Base-by-base conservation (phyloP, 2,113 vertebrate species). In the Xyrauchen texanus region DNA sequence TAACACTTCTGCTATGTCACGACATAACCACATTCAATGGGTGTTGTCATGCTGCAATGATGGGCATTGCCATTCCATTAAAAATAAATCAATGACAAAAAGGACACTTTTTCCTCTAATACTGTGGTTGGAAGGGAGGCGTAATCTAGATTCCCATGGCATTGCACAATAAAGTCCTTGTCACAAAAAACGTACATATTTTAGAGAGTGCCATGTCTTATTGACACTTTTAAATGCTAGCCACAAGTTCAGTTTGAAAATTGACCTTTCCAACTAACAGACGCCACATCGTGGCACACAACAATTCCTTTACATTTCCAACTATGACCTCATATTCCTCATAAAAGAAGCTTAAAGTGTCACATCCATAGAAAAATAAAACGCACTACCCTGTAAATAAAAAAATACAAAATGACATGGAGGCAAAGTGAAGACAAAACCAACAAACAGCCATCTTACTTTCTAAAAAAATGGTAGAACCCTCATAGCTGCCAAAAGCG, bases 401-500 rank as follows among this genome's bases (percentile, higher is more conserved):
- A 34, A 34, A 34, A 34, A 34, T 34, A 34, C 1, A 34, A 34
- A 34, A 34, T 34, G 21, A 34, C 21, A 34, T 1, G 68, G 63
- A 76, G 49, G 21, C 66, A 45, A 80, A 74, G 34, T 47, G 2
- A 60, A 44, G 77, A 87, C 68, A 34, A 34, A 34, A 34, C 21
- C 21, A 34, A 34, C 21, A 53, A 86, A 89, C 77, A 79, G 15
- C 68, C 45, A 16, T 74, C 58, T 58, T 21, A 84, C 82, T 84
- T 82, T 82, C 68, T 65, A 84, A 86, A 87, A 76, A 1, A 34
- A 34, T 1, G 21, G 21, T 34, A 34, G 21, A 34, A 34, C 88
- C 85, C 85, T 89, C 87, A 86, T 91, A 93, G 90, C 90, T 91
- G 90, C 90, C 90, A 90, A 85, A 84, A 87, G 82, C 87, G 86